Evolutionary conservation across 64 coral and sea anemone genomes (phyloP), one percentile per base, ranked within the genome.

Genomic region (Montipora sp.): DNA sequence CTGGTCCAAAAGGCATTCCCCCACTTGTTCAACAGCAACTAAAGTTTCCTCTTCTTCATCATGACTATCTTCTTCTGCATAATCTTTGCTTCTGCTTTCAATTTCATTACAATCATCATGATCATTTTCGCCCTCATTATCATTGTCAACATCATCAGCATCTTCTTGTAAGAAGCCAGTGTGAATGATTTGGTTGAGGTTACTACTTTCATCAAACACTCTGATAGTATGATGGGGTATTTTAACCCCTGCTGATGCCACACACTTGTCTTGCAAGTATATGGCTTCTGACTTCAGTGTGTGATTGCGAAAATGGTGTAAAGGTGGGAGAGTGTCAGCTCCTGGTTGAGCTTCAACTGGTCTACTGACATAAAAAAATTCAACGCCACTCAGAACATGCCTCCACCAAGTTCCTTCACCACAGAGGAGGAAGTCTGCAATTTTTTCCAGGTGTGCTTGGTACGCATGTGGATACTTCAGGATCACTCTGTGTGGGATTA

Each of bases 251-350:
- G 27, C 6, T 80, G 4, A 36, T 22, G 75, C 50, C 16, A 88
- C 4, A 14, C 91, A 88, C 44, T 70, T 50, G 0, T 88, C 55
- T 57, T 53, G 27, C 27, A 36, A 36, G 27, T 36, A 36, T 36
- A 36, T 36, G 27, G 1, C 80, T 63, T 94, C 92, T 19, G 80
- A 83, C 80, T 1, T 24, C 19, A 90, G 49, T 51, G 71, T 84
- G 6, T 59, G 20, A 19, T 87, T 61, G 2, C 87, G 68, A 7
- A 90, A 94, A 57, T 94, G 92, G 73, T 94, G 92, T 14, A 90
- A 79, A 21, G 78, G 65, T 83, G 87, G 92, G 21, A 87, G 87
- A 4, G 75, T 15, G 65, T 68, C 46, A 44, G 55, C 61, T 4
- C 4, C 2, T 36, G 27, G 27, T 20, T 70, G 16, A 55, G 44